These are phyloP conservation scores for Laupala kohalensis DNA, from an alignment of 1,140 invertebrate species.

Conservation along the genomic window DNA sequence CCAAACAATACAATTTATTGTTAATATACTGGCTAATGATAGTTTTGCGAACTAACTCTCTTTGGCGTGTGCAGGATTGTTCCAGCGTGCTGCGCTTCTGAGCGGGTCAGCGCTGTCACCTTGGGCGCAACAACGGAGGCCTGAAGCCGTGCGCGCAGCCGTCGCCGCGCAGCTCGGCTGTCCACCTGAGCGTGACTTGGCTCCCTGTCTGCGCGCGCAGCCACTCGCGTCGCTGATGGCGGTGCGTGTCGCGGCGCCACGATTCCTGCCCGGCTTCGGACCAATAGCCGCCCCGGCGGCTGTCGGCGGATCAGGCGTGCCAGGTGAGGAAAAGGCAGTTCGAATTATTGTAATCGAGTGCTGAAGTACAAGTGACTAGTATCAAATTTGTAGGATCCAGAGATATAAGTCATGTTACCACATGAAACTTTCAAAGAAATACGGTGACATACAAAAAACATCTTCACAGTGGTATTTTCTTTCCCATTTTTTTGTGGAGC, in stretches of 20 bases:
- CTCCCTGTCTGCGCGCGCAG: slow-evolving; percentile 36
- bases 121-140: slow-evolving; percentile 64
- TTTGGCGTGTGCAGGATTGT: slow-evolving; percentile 49
- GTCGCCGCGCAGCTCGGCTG: slow-evolving; percentile 60
- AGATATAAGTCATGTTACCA: too few species aligned
- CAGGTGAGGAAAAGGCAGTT: slow-evolving; percentile 49
- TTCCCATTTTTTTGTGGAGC: too few species aligned
- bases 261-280: slow-evolving; percentile 39
- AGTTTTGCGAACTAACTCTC: too few species aligned
- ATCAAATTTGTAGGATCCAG: too few species aligned
- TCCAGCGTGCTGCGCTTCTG: slow-evolving; percentile 70
- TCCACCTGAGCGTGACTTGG: slow-evolving; percentile 29
- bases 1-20: too few species aligned
- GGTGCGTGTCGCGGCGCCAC: slow-evolving; percentile 40
- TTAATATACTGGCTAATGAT: too few species aligned
- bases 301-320: slow-evolving; percentile 39
- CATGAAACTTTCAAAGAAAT: too few species aligned
- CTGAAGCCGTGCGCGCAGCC: slow-evolving; percentile 50
- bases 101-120: slow-evolving; percentile 78
- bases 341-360: too few species aligned
- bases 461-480: too few species aligned
- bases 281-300: slow-evolving; percentile 52
- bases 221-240: slow-evolving; percentile 45
- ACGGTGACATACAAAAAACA: too few species aligned
- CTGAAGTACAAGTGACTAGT: too few species aligned